phyloP scores from a whole-genome alignment of 2,113 vertebrate genomes.

The Platysteira castanea region DNA sequence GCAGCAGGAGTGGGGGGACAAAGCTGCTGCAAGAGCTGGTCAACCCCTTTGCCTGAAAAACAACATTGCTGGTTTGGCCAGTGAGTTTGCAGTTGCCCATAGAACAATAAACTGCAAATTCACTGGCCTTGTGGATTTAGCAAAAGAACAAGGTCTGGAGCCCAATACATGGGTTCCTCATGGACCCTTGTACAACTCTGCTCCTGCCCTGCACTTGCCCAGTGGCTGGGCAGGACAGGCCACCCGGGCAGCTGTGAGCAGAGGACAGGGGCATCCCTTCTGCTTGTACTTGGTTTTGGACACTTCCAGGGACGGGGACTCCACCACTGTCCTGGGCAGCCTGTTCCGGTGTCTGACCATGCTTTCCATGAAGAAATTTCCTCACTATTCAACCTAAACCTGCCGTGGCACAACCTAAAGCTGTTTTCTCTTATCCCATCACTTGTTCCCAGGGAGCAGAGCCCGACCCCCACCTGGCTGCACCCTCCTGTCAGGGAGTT shows the following conservation, averaged over 20 bases:
- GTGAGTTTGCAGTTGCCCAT: not conserved
- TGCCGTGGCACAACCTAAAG: not conserved
- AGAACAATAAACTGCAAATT: not conserved
- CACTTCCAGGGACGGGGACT: not conserved
- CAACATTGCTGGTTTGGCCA: not conserved
- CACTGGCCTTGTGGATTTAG: not conserved
- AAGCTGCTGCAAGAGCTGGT: not conserved
- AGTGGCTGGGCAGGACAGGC: not conserved
- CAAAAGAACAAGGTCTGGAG: not conserved
- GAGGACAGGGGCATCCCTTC: not conserved
- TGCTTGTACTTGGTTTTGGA: not conserved
- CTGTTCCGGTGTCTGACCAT: not conserved
- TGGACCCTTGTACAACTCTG: not conserved
- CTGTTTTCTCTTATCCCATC: not conserved
- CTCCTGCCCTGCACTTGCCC: not conserved
- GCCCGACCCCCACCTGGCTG: accelerated
- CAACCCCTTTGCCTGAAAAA: not conserved
- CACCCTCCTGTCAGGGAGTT: not conserved
- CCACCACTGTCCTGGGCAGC: not conserved
- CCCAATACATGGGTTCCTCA: not conserved
- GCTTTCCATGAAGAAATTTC: not conserved
- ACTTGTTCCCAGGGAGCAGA: not conserved
- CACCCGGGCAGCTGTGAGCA: not conserved
- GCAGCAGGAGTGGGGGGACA: not conserved
- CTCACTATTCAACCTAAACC: not conserved